phyloP scores from a whole-genome alignment of 2,888 invertebrate genomes.

The Diogma glabrata region DNA sequence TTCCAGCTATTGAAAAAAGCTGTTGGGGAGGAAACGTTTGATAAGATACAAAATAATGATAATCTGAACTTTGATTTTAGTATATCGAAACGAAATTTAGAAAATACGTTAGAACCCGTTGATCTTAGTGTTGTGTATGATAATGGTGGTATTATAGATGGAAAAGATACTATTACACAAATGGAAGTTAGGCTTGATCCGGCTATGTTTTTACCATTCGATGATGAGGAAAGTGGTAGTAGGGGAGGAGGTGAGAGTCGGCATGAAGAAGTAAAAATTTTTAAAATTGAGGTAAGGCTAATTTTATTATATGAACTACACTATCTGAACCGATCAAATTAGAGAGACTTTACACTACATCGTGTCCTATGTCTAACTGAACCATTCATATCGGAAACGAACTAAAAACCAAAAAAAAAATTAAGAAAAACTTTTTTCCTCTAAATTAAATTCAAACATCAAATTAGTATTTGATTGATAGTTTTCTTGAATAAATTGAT shows the following conservation, averaged over 20 bases:
- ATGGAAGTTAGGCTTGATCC: slow-evolving; percentile 23
- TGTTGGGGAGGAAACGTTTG: slow-evolving; percentile 18
- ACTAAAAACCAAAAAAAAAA: no score
- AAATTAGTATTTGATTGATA: not conserved
- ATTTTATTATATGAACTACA: no score
- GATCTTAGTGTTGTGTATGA: not conserved
- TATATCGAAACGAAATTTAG: not conserved
- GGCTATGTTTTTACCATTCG: slow-evolving; percentile 18
- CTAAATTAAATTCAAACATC: no score
- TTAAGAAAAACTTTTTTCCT: no score
- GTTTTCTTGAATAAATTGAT: not conserved
- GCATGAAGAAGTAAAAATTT: slow-evolving; percentile 14
- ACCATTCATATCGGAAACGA: no score
- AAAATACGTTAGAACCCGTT: not conserved
- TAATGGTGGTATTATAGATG: slow-evolving; percentile 22
- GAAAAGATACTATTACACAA: slow-evolving; percentile 18
- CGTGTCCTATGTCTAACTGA: no score
- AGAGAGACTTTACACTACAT: no score
- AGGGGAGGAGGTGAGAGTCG: not conserved
- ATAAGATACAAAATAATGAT: slow-evolving; percentile 3
- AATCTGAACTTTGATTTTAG: not conserved
- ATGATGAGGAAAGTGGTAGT: slow-evolving; percentile 14
- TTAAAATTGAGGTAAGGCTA: not conserved
- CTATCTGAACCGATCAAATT: no score
- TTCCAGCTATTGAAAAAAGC: slow-evolving; percentile 33